These are phyloP conservation scores for Xenentodon cancila DNA, from an alignment of 2,797 vertebrate species.

Conservation along the genomic window DNA sequence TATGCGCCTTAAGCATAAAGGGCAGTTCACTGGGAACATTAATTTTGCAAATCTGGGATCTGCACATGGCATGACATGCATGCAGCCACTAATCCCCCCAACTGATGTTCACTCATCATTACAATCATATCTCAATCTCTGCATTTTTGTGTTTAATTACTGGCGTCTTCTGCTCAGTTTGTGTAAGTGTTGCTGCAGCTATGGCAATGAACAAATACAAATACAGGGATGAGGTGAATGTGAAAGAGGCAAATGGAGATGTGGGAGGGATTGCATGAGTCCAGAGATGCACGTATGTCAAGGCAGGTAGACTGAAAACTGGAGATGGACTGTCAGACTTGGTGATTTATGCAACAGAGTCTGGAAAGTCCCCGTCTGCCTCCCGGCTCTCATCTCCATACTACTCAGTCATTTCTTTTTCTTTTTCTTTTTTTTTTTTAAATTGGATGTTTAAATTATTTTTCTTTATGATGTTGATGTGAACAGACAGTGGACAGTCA, in stretches of 20 bases:
- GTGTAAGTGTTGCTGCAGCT: conserved; percentile 60
- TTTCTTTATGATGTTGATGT: conserved; percentile 30
- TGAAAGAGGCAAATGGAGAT: conserved; percentile 30
- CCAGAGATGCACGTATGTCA: conserved; percentile 53
- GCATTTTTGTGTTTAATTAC: conserved; percentile 55
- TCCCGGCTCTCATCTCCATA: conserved; percentile 30
- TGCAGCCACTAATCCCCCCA: conserved; percentile 36
- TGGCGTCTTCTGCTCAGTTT: conserved; percentile 38
- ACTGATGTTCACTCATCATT: conserved; percentile 51
- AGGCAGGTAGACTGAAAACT: conserved; percentile 61
- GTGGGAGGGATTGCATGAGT: conserved; percentile 37
- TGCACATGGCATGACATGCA: conserved; percentile 48
- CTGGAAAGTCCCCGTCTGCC: conserved; percentile 79
- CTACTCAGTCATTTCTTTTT: background rate
- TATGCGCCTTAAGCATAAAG: conserved; percentile 21
- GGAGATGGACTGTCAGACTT: conserved; percentile 69
- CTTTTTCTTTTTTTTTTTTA: conserved; percentile 6
- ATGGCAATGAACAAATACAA: conserved; percentile 76
- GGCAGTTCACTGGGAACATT: conserved; percentile 9
- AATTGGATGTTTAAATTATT: conserved; percentile 12
- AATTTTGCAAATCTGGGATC: conserved; percentile 27
- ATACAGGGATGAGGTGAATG: conserved; percentile 60
- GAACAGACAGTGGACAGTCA: conserved; percentile 35
- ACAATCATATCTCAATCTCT: conserved; percentile 33
- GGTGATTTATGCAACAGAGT: conserved; percentile 64